Evolutionary conservation across 2,797 vertebrate species (phyloP).

Genomic region (Trachops cirrhosus): DNA sequence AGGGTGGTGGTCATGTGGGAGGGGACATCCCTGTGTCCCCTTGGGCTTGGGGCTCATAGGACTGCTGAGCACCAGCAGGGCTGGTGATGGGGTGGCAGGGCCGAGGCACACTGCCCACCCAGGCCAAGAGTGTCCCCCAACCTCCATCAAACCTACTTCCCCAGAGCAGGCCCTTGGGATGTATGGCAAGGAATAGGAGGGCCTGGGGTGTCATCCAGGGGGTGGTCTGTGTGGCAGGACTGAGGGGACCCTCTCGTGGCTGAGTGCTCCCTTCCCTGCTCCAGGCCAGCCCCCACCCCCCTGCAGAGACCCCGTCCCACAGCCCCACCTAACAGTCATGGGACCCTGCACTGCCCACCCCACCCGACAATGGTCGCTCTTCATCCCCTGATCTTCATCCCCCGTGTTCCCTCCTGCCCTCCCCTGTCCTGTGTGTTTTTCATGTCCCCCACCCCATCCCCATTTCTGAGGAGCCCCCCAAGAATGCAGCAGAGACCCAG

Average conservation of each 20-base stretch:
- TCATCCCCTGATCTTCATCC: too few species aligned
- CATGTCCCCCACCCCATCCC: not conserved
- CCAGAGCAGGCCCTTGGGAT: not conserved
- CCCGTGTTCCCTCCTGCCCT: not conserved
- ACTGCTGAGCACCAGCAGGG: not conserved
- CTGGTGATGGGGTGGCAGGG: not conserved
- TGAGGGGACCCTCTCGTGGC: not conserved
- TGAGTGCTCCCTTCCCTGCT: too few species aligned
- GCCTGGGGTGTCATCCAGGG: not conserved
- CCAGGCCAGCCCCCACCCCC: not conserved
- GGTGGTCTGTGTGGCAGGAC: not conserved
- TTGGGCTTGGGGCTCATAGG: not conserved
- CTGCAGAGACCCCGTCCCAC: not conserved
- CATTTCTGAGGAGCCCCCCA: rapidly evolving
- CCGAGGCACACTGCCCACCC: not conserved
- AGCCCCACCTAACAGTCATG: not conserved
- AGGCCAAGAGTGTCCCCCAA: not conserved
- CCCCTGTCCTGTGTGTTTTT: rapidly evolving
- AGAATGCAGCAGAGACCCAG: not conserved
- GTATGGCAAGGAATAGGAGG: not conserved
- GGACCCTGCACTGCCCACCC: not conserved
- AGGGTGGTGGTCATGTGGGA: not conserved
- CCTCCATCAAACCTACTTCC: not conserved
- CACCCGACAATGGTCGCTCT: rapidly evolving
- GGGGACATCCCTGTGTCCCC: not conserved